Percentiles rank a stretch among this genome's conserved stretches.
Evolutionary conservation across 2,888 invertebrate species (phyloP).

Genomic region (Thalpophila matura): DNA sequence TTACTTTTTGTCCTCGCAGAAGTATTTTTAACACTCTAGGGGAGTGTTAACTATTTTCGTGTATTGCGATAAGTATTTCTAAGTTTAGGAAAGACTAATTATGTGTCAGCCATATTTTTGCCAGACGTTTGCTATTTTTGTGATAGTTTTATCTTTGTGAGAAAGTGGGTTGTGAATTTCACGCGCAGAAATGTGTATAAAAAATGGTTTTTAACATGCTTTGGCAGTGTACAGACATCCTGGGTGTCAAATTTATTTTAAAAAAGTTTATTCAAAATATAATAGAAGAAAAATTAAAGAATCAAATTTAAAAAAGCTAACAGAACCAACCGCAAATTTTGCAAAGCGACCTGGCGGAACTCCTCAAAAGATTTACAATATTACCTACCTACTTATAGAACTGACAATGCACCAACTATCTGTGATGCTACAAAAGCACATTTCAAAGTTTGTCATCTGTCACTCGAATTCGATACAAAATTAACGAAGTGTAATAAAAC

Average conservation of each 20-base stretch:
- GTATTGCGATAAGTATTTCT: conserved; percentile 53
- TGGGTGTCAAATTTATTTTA: too few species aligned
- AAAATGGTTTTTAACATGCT: neutral
- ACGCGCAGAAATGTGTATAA: conserved; percentile 24
- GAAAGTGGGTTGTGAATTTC: conserved; percentile 30
- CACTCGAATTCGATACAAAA: conserved; percentile 63
- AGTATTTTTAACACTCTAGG: conserved; percentile 59
- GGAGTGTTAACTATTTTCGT: conserved; percentile 63
- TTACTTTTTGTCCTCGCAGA: conserved; percentile 50
- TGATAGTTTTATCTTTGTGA: conserved; percentile 29
- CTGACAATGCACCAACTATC: conserved; percentile 50
- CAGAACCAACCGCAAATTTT: neutral
- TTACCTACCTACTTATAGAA: too few species aligned
- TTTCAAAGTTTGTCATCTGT: conserved; percentile 67
- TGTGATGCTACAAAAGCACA: conserved; percentile 50
- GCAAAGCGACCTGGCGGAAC: neutral
- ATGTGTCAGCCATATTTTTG: conserved; percentile 50
- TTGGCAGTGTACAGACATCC: too few species aligned
- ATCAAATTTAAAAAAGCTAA: too few species aligned
- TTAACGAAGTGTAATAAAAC: conserved; percentile 72
- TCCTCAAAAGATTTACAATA: conserved; percentile 36
- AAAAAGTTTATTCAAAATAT: too few species aligned
- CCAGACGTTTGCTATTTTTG: conserved; percentile 43
- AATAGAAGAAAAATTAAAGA: too few species aligned
- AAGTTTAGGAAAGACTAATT: conserved; percentile 59